Conservation (phyloP, 1,140 invertebrate species). For the Oncopodura yosiiana region DNA sequence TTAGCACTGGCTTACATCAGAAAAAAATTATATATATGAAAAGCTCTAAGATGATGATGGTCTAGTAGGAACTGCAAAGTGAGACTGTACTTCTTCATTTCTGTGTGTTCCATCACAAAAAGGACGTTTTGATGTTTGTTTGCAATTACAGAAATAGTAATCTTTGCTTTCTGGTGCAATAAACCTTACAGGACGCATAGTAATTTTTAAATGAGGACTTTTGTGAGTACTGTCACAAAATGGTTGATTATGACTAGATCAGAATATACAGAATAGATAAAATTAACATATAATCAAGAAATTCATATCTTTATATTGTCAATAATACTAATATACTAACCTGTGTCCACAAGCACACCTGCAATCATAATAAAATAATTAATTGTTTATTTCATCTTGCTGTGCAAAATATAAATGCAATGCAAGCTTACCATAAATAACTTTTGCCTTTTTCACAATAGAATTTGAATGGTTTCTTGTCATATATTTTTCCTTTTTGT, state of each 20-base stretch:
- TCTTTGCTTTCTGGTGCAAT: slow-evolving; percentile 77
- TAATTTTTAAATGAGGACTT: slow-evolving; percentile 52
- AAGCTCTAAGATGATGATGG: too few relatives aligned
- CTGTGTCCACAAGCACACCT: too few relatives aligned
- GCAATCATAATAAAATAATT: slow-evolving; percentile 5
- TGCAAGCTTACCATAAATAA: slow-evolving; percentile 93
- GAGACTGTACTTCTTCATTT: slow-evolving; percentile 35
- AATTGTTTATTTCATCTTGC: neutral
- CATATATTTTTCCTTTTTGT: slow-evolving; percentile 63
- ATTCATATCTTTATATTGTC: too few relatives aligned
- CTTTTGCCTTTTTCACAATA: slow-evolving; percentile 60
- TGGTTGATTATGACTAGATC: too few relatives aligned
- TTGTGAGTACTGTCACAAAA: slow-evolving; percentile 91
- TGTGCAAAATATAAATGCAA: neutral
- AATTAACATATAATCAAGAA: too few relatives aligned
- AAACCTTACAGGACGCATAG: slow-evolving; percentile 63
- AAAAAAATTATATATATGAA: neutral
- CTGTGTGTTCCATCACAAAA: slow-evolving; percentile 95
- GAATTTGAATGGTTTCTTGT: slow-evolving; percentile 81
- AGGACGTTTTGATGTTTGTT: slow-evolving; percentile 85
- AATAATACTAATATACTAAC: too few relatives aligned
- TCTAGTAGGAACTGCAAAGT: too few relatives aligned
- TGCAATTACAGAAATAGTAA: slow-evolving; percentile 97
- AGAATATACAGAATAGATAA: slow-evolving; percentile 33
- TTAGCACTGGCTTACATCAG: neutral